Base-by-base conservation (phyloP, 2,888 invertebrate genomes). In the Bedellia somnulentella region DNA sequence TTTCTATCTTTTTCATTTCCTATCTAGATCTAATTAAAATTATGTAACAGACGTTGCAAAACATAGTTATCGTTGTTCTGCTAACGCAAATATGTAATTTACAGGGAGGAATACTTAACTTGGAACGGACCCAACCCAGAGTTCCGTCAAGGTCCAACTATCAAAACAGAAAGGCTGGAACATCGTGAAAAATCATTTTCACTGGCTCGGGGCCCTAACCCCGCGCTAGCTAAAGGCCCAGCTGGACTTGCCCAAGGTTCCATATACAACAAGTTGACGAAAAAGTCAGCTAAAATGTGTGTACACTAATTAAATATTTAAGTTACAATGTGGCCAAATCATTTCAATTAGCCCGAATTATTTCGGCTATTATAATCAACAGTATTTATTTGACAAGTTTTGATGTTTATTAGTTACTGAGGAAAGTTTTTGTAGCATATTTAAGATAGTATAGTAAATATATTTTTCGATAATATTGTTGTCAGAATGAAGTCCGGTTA, bases 121-220 rank as follows among this genome's bases (percentile, higher is more conserved):
- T 91, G 91, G 90, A 85, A 86, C 40, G 91, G 91, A 1, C 85
- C 89, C 0, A 86, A 90, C 57, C 81, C 83, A 0, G 79, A 78
- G 28, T 58, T 85, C 10, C 60, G 79, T 5, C 57, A 59, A 15
- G 82, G 81, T 1, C 56, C 67, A n/a, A 57, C 64, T 33, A 86
- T 87, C 2, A 71, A 82, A 2, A 77, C 85, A 38, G 49, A 70
- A 16, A 71, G 66, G 1, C 63, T 78, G 1, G 66, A 59, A 27
- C 39, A 47, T 2, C 71, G 71, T 1, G 68, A 75, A 9, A 53
- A 48, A 25, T 29, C 39, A 2, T 31, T 35, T 10, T 67, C 73
- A 30, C 63, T 78, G 24, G 78, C 88, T 1, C 76, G 79, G 34
- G 91, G 90, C 1, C 78, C 87, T 1, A n/a, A n/a, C n/a, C 52